phyloP scores from a whole-genome alignment of 2,888 invertebrate genomes.

The Metopia argyrocephala region DNA sequence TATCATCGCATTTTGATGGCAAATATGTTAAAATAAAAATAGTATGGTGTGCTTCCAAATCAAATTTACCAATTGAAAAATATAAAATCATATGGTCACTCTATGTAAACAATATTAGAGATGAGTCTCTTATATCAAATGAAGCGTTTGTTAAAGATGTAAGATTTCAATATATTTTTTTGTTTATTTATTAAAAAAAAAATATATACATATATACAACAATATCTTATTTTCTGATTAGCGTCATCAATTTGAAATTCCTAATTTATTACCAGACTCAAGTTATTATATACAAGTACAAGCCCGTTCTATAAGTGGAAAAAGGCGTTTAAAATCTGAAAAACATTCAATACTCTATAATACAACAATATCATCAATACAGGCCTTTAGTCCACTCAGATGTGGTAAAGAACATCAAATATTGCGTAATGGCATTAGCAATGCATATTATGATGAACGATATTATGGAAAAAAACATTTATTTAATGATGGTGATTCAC shows the following conservation, averaged over 20 bases:
- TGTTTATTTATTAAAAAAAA: not conserved
- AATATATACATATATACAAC: not conserved
- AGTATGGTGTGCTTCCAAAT: constrained; percentile 85
- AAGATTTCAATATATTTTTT: constrained; percentile 56
- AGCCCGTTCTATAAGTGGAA: constrained; percentile 85
- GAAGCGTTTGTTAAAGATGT: constrained; percentile 76
- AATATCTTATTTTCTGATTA: constrained; percentile 70
- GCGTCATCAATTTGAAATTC: constrained; percentile 83
- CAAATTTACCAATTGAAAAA: constrained; percentile 85
- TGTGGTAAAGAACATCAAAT: constrained; percentile 65
- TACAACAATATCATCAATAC: constrained; percentile 80
- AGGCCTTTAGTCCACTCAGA: constrained; percentile 65
- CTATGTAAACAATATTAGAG: constrained; percentile 80
- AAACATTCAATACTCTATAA: constrained; percentile 86
- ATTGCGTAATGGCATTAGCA: constrained; percentile 46
- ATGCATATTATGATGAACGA: constrained; percentile 54
- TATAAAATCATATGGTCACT: constrained; percentile 89
- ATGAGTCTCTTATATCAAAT: constrained; percentile 74
- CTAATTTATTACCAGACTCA: constrained; percentile 83
- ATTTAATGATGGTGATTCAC: constrained; percentile 33
- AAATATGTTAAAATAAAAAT: constrained; percentile 81
- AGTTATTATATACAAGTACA: constrained; percentile 89
- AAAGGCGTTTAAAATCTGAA: constrained; percentile 84
- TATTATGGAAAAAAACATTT: constrained; percentile 50
- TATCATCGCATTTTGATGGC: constrained; percentile 73